Evolutionary conservation across 2,797 vertebrate species (phyloP).

Genomic region (Pseudotriccus pelzelni): DNA sequence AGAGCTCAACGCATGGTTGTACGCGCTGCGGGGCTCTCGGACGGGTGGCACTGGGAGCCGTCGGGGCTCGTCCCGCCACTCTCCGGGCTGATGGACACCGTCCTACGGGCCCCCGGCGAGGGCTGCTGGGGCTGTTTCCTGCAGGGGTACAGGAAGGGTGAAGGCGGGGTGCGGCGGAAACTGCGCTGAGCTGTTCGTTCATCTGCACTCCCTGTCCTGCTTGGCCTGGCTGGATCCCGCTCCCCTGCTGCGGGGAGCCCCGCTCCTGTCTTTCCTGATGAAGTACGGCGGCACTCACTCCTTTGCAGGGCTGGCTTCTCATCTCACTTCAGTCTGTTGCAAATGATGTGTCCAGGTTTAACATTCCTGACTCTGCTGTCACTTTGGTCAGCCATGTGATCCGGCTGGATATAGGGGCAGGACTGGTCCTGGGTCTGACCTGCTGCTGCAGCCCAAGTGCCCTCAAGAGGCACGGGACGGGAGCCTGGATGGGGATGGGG

Average conservation of each 20-base stretch:
- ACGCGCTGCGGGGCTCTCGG: neutral
- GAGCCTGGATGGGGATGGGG: neutral
- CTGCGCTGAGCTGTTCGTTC: accelerated
- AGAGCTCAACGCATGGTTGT: neutral
- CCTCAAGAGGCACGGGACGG: neutral
- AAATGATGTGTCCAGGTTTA: neutral
- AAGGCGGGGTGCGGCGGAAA: neutral
- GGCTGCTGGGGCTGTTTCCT: neutral
- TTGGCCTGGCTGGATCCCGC: neutral
- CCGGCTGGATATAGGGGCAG: neutral
- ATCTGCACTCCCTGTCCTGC: neutral
- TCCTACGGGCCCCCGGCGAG: neutral
- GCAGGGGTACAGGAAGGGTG: neutral
- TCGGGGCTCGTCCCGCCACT: neutral
- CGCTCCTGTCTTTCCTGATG: neutral
- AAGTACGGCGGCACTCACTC: accelerated
- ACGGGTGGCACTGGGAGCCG: neutral
- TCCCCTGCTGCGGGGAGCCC: neutral
- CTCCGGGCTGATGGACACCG: neutral
- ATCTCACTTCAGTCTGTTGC: neutral
- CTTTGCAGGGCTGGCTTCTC: neutral
- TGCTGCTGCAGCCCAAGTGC: neutral
- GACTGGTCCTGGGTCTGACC: neutral
- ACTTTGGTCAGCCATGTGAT: neutral
- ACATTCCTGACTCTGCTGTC: neutral